Percentiles rank a stretch among this genome's conserved stretches.
Conservation (phyloP, 1,140 invertebrate species). For the Trichomalopsis sarcophagae region DNA sequence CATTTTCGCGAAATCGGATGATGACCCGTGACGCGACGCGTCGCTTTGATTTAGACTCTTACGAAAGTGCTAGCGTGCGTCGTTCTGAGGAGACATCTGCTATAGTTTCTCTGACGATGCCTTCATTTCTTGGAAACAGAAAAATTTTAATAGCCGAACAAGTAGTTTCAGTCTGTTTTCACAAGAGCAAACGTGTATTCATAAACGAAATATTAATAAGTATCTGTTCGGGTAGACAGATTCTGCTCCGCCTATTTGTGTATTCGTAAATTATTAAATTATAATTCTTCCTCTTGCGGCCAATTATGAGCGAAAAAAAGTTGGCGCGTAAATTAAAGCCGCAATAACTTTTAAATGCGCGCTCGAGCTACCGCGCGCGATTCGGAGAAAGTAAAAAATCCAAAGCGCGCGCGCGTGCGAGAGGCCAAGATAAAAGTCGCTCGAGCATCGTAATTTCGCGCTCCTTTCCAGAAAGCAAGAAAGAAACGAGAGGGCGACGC, state of each 20-base stretch:
- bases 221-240: no score
- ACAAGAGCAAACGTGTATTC: no score
- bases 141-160: not conserved
- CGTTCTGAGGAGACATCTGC: not conserved
- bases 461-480: slow-evolving; percentile 26
- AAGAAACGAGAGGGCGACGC: not conserved
- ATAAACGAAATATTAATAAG: no score
- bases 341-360: slow-evolving; percentile 10
- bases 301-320: not conserved
- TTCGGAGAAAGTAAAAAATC: slow-evolving; percentile 42
- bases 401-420: not conserved
- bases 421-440: slow-evolving; percentile 8
- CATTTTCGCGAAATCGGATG: not conserved
- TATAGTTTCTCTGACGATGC: not conserved
- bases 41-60: not conserved
- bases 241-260: no score
- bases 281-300: not conserved
- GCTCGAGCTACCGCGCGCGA: not conserved
- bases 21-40: not conserved
- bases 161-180: no score
- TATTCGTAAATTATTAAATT: not conserved
- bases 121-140: not conserved
- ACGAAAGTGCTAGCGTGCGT: not conserved
- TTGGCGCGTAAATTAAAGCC: not conserved
- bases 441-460: slow-evolving; percentile 34